Percentiles rank a stretch among this genome's conserved stretches.
Conservation (phyloP, 2,888 invertebrate species). For the Drosophila infuscata region DNA sequence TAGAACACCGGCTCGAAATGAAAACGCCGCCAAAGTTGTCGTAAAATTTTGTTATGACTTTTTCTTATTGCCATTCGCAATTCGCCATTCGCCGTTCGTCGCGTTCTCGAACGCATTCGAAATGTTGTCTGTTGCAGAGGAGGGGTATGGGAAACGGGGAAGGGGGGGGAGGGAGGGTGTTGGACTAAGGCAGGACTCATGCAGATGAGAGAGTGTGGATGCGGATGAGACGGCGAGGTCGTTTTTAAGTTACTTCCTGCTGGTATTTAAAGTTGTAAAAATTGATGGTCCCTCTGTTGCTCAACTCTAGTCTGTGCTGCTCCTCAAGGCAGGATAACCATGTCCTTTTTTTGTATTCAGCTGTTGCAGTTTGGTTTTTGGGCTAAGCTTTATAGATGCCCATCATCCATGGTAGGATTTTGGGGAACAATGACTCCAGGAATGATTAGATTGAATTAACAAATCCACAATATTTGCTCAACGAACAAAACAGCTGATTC, state of each 20-base stretch:
- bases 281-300: slow-evolving; percentile 65
- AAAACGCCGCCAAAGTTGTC: slow-evolving; percentile 80
- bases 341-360: slow-evolving; percentile 12
- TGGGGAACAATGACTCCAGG: not conserved
- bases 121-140: slow-evolving; percentile 49
- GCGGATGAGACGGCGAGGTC: slow-evolving; percentile 29
- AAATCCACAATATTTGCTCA: not conserved
- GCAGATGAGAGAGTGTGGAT: slow-evolving; percentile 43
- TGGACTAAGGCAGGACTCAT: slow-evolving; percentile 7
- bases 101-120: slow-evolving; percentile 63
- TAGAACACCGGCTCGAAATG: slow-evolving; percentile 56
- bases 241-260: slow-evolving; percentile 75
- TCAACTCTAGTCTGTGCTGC: not conserved
- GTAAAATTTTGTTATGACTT: slow-evolving; percentile 82
- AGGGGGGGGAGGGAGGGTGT: not conserved
- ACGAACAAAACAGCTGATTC: not conserved
- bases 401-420: slow-evolving; percentile 5
- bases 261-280: slow-evolving; percentile 79
- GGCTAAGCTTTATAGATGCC: not conserved
- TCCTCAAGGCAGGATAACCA: slow-evolving; percentile 6
- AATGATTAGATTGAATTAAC: slow-evolving; percentile 1
- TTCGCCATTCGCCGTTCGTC: slow-evolving; percentile 39
- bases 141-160: not conserved
- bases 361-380: slow-evolving; percentile 27
- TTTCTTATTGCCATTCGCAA: slow-evolving; percentile 74